Evolutionary conservation across 1,140 invertebrate species (phyloP).

Genomic region (Zaprionus gabonicus): DNA sequence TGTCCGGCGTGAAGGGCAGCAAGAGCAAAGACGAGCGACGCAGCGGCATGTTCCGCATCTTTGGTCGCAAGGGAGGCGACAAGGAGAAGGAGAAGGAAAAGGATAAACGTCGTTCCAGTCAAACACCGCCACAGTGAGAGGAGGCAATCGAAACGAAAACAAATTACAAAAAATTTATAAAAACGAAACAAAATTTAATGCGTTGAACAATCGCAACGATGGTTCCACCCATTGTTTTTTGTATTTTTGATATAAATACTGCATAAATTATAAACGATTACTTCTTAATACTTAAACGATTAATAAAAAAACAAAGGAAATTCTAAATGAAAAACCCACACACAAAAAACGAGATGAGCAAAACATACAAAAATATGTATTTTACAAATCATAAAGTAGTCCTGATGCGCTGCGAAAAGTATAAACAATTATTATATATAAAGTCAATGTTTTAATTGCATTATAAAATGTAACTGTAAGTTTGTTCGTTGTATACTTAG

Average conservation of each 20-base stretch:
- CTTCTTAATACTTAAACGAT: slow-evolving; percentile 59
- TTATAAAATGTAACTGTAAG: slow-evolving; percentile 76
- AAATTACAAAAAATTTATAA: slow-evolving; percentile 33
- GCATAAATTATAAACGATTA: slow-evolving; percentile 53
- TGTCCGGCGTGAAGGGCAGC: slow-evolving; percentile 81
- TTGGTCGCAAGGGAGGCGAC: slow-evolving; percentile 80
- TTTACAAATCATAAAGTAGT: slow-evolving; percentile 48
- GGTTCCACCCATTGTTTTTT: slow-evolving; percentile 61
- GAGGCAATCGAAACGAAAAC: slow-evolving; percentile 20
- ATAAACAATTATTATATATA: slow-evolving; percentile 73
- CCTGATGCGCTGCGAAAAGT: slow-evolving; percentile 57
- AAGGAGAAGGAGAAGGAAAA: slow-evolving; percentile 83
- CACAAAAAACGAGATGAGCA: slow-evolving; percentile 17
- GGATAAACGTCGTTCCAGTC: slow-evolving; percentile 78
- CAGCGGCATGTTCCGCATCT: slow-evolving; percentile 83
- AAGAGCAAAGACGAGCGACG: slow-evolving; percentile 82
- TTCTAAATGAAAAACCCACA: background rate
- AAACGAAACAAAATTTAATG: slow-evolving; percentile 36
- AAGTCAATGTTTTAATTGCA: slow-evolving; percentile 82
- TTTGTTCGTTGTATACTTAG: slow-evolving; percentile 79
- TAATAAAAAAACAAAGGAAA: slow-evolving; percentile 34
- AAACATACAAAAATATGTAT: slow-evolving; percentile 25
- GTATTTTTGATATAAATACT: slow-evolving; percentile 72
- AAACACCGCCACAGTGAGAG: slow-evolving; percentile 74
- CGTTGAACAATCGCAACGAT: slow-evolving; percentile 27